Base-by-base conservation (phyloP, 2,888 invertebrate genomes). In the Sceliomorpha sp. region DNA sequence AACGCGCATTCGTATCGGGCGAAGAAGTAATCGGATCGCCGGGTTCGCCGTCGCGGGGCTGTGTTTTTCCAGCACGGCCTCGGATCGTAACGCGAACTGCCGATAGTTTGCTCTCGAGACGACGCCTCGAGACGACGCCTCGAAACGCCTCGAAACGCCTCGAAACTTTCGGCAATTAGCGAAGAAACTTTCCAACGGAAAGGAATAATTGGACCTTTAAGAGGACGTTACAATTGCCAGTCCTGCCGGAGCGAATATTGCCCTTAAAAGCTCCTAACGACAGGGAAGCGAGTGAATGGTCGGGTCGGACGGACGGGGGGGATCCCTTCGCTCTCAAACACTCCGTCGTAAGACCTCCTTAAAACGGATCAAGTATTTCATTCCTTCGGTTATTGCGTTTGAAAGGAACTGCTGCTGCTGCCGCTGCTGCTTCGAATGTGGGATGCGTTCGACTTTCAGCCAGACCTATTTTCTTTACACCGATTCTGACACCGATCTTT, bases 191-290 rank as follows among this genome's bases (percentile, higher is more conserved):
- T 37, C 40, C 17, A 24, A 45, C 50, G 45, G 64, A 70, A 73
- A 66, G 53, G 68, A 74, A 73, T 78, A 77, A 81, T 81, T 77
- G 73, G 62, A 58, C 73, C 77, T 77, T 81, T 75, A 72, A 63
- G 53, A 42, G 56, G 59, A 42, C 42, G 63, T 73, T 36, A 53
- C 67, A 70, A 72, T 73, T 60, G 70, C 32, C 67, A 51, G 20
- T 40, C 47, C 47, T 40, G 63, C 48, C 59, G 42, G 51, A 42
- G 56, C 59, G 64, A 75, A 73, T 73, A 75, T 80, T 71, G 71
- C 69, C 64, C 59, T 70, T 69, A 67, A 76, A 74, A 67, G 59
- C 64, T 63, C 67, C 70, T 70, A 70, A 69, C 59, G 53, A 58
- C 64, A 66, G 72, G 68, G 70, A 74, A 66, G 45, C 56, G 68